phyloP scores from a whole-genome alignment of 2,888 invertebrate species.

The Lithodes maja region DNA sequence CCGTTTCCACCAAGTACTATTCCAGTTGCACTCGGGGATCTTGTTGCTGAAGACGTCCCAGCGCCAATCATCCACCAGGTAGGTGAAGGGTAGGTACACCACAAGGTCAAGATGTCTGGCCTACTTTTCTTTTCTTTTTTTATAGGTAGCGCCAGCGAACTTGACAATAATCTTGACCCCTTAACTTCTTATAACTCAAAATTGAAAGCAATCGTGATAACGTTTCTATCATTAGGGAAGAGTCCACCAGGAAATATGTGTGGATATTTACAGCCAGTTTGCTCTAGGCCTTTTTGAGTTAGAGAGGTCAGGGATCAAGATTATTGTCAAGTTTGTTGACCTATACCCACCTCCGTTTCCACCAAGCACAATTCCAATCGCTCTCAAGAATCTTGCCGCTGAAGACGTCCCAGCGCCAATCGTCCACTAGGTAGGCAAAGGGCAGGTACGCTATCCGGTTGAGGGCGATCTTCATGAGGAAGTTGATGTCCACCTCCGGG shows the following conservation, averaged over 20 bases:
- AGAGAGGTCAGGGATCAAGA: too few relatives aligned
- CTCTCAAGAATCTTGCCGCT: conserved; percentile 83
- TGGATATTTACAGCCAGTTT: too few relatives aligned
- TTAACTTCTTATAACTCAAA: too few relatives aligned
- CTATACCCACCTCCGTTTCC: conserved; percentile 80
- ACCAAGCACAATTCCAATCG: conserved; percentile 91
- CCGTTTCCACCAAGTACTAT: conserved; percentile 92
- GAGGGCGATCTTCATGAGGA: conserved; percentile 85
- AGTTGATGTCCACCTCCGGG: conserved; percentile 83
- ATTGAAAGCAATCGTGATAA: too few relatives aligned
- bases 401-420: conserved; percentile 88
- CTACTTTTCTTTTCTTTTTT: too few relatives aligned
- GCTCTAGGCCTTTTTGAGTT: too few relatives aligned
- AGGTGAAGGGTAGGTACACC: conserved; percentile 73
- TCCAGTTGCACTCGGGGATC: conserved; percentile 85
- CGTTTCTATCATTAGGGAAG: too few relatives aligned
- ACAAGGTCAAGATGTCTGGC: conserved; percentile 79
- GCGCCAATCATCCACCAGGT: conserved; percentile 82
- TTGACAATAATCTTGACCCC: too few relatives aligned
- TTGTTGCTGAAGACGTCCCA: conserved; percentile 88
- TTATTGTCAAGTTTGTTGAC: too few relatives aligned
- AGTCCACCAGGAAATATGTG: too few relatives aligned
- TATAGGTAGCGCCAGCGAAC: too few relatives aligned
- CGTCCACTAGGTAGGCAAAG: conserved; percentile 78
- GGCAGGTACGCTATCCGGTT: conserved; percentile 78